These are phyloP conservation scores for Megalops atlanticus DNA, from an alignment of 2,113 vertebrate genomes.

Conservation along the genomic window DNA sequence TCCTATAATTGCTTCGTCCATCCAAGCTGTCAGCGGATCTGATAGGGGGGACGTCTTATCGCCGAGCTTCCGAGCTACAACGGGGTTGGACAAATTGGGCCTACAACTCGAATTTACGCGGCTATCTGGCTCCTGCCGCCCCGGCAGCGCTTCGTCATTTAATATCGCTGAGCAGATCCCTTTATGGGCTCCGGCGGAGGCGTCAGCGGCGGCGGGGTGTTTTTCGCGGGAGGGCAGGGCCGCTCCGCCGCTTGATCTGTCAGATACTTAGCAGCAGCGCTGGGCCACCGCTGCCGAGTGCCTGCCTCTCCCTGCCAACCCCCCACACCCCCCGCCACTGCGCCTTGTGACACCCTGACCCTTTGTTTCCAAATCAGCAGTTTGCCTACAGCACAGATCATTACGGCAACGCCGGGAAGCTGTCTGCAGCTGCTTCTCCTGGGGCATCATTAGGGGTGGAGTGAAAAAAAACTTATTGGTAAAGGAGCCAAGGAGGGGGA, in stretches of 20 bases:
- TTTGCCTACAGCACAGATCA: conserved; percentile 64
- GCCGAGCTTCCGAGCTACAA: conserved; percentile 40
- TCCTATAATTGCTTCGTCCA: conserved; percentile 66
- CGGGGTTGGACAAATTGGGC: conserved; percentile 62
- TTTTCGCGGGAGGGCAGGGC: conserved; percentile 30
- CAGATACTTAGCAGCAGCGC: conserved; percentile 51
- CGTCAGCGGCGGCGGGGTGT: background rate
- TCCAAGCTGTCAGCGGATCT: conserved; percentile 56
- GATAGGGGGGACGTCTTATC: conserved; percentile 62
- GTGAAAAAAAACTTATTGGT: conserved; percentile 63
- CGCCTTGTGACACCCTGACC: conserved; percentile 52
- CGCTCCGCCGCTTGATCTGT: conserved; percentile 43
- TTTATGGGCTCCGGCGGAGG: conserved; percentile 41
- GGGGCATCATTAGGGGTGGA: conserved; percentile 70
- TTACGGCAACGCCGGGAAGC: conserved; percentile 59
- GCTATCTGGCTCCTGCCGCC: conserved; percentile 47
- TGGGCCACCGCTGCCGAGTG: background rate
- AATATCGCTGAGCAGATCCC: conserved; percentile 29
- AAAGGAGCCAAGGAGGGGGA: conserved; percentile 55
- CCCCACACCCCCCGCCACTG: conserved; percentile 31
- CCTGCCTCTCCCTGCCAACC: conserved; percentile 31
- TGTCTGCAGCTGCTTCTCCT: conserved; percentile 62
- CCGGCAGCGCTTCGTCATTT: conserved; percentile 44
- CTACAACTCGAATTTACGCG: conserved; percentile 35
- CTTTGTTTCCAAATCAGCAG: conserved; percentile 68